Conservation (phyloP, 2,888 invertebrate species). For the Thecocarcelia acutangulata region DNA sequence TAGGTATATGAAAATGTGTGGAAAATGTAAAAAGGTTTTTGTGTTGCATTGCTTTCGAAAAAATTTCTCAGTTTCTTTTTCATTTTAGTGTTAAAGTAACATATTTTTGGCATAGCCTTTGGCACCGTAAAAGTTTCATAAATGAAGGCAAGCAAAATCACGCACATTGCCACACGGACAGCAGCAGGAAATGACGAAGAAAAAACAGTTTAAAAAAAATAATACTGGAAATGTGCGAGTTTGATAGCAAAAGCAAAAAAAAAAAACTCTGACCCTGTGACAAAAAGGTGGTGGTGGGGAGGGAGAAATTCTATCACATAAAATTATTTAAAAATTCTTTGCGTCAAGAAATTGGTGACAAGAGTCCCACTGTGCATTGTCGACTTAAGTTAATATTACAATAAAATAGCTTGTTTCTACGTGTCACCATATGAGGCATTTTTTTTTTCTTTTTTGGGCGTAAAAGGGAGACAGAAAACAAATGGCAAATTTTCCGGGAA, state of each 20-base stretch:
- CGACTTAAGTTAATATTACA: constrained; percentile 4
- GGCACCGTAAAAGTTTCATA: constrained; percentile 51
- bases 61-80: constrained; percentile 28
- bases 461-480: neutral
- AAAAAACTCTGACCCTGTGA: neutral
- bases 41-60: neutral
- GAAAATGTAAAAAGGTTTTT: constrained; percentile 16
- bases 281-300: too few relatives aligned
- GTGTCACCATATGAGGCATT: neutral
- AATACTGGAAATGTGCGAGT: constrained; percentile 18
- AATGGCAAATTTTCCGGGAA: neutral
- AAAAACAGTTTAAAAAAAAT: constrained; percentile 13
- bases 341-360: neutral
- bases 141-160: constrained; percentile 4
- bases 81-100: constrained; percentile 48
- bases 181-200: neutral
- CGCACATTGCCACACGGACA: neutral
- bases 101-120: constrained; percentile 61
- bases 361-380: neutral
- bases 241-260: neutral
- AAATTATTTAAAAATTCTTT: constrained; percentile 34
- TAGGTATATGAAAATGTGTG: constrained; percentile 36
- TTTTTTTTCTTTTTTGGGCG: neutral
- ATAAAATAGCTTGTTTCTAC: neutral
- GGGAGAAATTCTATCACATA: constrained; percentile 31